These are phyloP conservation scores for Erebia palarica DNA, from an alignment of 2,888 invertebrate genomes.

Conservation along the genomic window DNA sequence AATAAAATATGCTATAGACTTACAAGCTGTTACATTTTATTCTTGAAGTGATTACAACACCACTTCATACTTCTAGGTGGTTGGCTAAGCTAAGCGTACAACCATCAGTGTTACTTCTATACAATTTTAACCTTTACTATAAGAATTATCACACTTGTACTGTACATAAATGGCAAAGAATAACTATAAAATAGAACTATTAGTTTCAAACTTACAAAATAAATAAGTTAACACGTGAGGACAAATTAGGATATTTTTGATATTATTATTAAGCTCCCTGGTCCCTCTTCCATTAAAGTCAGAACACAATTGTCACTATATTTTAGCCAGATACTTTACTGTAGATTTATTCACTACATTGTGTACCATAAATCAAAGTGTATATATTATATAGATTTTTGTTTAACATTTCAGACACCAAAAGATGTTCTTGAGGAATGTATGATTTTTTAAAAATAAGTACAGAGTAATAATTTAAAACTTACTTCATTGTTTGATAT, in stretches of 20 bases:
- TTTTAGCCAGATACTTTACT: neutral
- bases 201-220: conserved; percentile 36
- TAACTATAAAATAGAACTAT: conserved; percentile 36
- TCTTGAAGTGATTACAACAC: conserved; percentile 75
- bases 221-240: conserved; percentile 39
- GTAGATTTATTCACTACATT: neutral
- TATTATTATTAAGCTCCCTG: conserved; percentile 31
- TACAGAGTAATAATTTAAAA: conserved; percentile 4
- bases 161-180: conserved; percentile 73
- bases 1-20: conserved; percentile 59
- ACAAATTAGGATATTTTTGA: conserved; percentile 30
- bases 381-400: neutral
- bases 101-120: conserved; percentile 50
- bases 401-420: neutral
- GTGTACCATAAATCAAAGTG: neutral
- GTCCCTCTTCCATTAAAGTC: conserved; percentile 30
- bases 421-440: conserved; percentile 26
- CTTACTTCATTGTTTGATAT: too few species aligned
- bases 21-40: conserved; percentile 57
- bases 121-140: conserved; percentile 46
- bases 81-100: conserved; percentile 54
- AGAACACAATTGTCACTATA: neutral
- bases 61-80: conserved; percentile 58
- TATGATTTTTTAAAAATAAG: conserved; percentile 20
- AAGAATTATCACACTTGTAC: conserved; percentile 71